Conservation (phyloP, 2,113 vertebrate species). For the Oreochromis aureus region DNA sequence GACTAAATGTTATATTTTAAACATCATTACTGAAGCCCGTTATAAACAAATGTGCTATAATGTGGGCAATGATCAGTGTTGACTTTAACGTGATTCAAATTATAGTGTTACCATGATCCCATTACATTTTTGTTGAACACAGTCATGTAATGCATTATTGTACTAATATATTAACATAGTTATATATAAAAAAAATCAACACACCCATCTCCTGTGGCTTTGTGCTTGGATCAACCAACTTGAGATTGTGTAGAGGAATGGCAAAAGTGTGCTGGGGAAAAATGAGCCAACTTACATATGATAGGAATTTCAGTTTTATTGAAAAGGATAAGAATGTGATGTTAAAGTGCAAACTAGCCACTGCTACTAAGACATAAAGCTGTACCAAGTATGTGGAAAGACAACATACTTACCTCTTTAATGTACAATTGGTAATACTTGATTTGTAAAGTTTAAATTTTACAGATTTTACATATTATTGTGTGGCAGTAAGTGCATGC, state of each 20-base stretch:
- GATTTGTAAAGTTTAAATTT: neutral
- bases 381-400: neutral
- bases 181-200: neutral
- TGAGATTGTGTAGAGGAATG: neutral
- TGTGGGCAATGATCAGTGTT: neutral
- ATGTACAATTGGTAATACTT: neutral
- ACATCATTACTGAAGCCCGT: neutral
- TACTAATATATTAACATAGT: neutral
- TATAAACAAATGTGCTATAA: neutral
- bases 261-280: neutral
- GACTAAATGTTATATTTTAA: neutral
- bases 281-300: neutral
- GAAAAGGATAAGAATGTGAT: neutral
- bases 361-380: neutral
- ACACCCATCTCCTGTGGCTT: neutral
- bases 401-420: neutral
- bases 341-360: neutral
- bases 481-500: neutral
- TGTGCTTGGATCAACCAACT: neutral
- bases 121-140: neutral
- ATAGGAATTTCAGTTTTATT: neutral
- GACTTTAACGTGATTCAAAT: neutral
- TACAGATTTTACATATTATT: neutral
- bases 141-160: neutral
- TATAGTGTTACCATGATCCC: neutral